phyloP scores from a whole-genome alignment of 2,888 invertebrate genomes.

The Tetragonisca angustula region DNA sequence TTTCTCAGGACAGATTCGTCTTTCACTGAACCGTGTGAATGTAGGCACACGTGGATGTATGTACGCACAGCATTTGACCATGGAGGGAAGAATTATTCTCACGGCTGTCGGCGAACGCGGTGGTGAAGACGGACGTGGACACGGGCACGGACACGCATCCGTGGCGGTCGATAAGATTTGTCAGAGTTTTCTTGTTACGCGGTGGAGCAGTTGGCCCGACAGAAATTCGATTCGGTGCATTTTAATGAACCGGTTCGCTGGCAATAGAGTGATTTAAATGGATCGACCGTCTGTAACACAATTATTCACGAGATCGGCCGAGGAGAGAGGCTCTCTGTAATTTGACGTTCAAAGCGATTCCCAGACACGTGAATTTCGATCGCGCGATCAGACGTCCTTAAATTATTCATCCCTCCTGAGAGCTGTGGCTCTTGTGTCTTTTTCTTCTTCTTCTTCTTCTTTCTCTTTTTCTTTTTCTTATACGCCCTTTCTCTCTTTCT shows the following conservation, averaged over 20 bases:
- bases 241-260: slow-evolving; percentile 70
- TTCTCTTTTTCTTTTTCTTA: neutral
- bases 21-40: too few species aligned
- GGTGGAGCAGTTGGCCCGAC: slow-evolving; percentile 53
- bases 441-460: slow-evolving; percentile 11
- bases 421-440: slow-evolving; percentile 24
- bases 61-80: neutral
- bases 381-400: slow-evolving; percentile 69
- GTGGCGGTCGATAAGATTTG: slow-evolving; percentile 60
- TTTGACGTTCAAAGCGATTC: slow-evolving; percentile 73
- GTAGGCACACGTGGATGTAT: neutral
- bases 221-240: slow-evolving; percentile 69
- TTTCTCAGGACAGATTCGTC: too few species aligned
- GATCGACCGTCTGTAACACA: slow-evolving; percentile 70
- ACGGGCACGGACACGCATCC: slow-evolving; percentile 1
- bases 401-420: slow-evolving; percentile 71
- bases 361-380: slow-evolving; percentile 71
- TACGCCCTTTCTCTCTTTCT: neutral
- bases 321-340: slow-evolving; percentile 68
- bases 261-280: slow-evolving; percentile 71
- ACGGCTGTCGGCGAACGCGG: slow-evolving; percentile 16
- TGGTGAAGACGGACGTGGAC: slow-evolving; percentile 1
- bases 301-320: slow-evolving; percentile 70
- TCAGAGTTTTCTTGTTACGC: slow-evolving; percentile 65
- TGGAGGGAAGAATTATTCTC: neutral